Evolutionary conservation across 1,140 invertebrate species (phyloP).

Genomic region (Drosophila punjabiensis): DNA sequence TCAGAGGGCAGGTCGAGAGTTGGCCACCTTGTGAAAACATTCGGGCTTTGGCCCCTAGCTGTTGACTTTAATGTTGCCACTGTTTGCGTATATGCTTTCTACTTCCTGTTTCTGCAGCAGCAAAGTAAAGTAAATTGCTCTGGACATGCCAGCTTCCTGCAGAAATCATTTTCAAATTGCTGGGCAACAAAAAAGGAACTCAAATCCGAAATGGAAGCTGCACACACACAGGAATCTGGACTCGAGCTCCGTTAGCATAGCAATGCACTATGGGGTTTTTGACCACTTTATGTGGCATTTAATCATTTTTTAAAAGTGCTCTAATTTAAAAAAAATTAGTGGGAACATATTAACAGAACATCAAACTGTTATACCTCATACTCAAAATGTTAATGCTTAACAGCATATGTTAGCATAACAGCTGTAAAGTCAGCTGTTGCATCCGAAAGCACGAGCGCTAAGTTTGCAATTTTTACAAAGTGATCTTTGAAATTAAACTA

Average conservation of each 20-base stretch:
- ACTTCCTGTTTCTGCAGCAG: conserved; percentile 63
- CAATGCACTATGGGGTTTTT: no score
- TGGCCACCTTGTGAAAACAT: conserved; percentile 17
- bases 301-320: no score
- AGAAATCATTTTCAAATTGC: conserved; percentile 76
- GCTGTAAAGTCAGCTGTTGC: no score
- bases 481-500: no score
- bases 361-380: no score
- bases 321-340: no score
- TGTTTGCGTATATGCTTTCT: conserved; percentile 44
- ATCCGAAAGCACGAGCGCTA: no score
- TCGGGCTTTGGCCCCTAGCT: conserved; percentile 30
- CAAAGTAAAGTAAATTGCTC: conserved; percentile 72
- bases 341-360: no score
- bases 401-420: no score
- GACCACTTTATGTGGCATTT: no score
- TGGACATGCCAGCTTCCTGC: conserved; percentile 74
- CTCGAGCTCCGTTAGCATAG: conserved; percentile 41
- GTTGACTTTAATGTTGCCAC: conserved; percentile 44
- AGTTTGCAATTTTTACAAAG: no score
- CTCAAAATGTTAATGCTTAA: no score
- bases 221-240: conserved; percentile 27
- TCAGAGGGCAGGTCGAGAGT: conserved; percentile 17
- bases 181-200: conserved; percentile 26
- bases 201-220: conserved; percentile 32